Evolutionary conservation across 2,797 vertebrate species (phyloP), one percentile per base, ranked within the genome.

Genomic region (Brachyalestes nurse): DNA sequence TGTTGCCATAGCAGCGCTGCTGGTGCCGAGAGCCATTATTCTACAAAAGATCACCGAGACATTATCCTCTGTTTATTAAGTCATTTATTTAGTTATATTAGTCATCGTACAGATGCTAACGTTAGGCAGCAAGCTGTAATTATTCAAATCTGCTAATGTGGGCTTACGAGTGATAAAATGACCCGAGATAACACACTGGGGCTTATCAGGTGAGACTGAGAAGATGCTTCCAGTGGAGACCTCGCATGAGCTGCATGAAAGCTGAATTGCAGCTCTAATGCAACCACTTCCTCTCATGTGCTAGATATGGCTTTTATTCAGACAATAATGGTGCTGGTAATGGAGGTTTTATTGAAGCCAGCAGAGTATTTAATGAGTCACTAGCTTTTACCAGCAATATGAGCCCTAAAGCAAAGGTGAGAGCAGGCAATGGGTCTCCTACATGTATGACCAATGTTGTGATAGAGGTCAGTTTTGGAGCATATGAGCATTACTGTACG

Each of bases 1-100:
- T 80, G 92, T 93, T 92, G 86, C 91, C 89, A 92, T 92, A 87
- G 91, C 88, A 93, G 87, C 90, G 74, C 72, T 82, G 65, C 81
- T 82, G 75, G 82, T 82, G 79, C 84, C 85, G 80, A 84, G 82
- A 73, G 57, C 61, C 73, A 42, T 80, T 79, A 75, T 72, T 87
- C 80, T 78, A 16, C 40, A 21, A 16, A 75, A 78, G 77, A 70
- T 76, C 81, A 76, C 75, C 53, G 62, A 73, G 38, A 81, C 47
- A 69, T 55, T 73, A 76, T 69, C 60, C 57, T 53, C 34, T 64
- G 42, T 64, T 70, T 51, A 83, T 64, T 60, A 60, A 60, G 23
- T 76, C 7, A 38, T 81, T 81, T 78, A 67, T 73, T 67, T 71
- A 58, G 25, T 75, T 75, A 77, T 62, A 74, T 64, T 55, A n/a